A percentile compares a stretch with the other conserved stretches of the same genome.
These are phyloP conservation scores for Clavelina lepadiformis DNA, from an alignment of 23 tunicate species.

Conservation along the genomic window DNA sequence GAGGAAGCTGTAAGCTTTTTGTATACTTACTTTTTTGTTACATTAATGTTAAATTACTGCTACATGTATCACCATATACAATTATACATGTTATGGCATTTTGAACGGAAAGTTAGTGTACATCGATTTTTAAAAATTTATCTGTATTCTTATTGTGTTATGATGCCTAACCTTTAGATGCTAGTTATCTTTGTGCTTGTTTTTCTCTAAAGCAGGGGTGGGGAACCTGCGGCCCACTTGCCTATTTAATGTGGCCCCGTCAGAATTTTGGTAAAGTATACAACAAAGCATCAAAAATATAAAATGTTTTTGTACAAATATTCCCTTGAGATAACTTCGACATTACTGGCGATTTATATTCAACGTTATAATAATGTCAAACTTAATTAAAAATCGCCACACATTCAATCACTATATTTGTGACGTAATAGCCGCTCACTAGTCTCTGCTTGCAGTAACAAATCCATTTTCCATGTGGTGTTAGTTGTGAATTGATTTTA, in stretches of 20 bases:
- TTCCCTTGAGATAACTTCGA: background rate
- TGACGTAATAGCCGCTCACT: background rate
- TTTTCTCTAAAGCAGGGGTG: no score
- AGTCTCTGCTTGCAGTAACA: background rate
- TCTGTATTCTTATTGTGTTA: no score
- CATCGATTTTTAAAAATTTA: no score
- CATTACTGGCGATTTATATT: slow-evolving; percentile 1
- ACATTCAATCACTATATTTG: slow-evolving; percentile 1
- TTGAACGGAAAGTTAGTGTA: no score
- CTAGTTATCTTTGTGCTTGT: background rate
- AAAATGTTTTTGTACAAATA: background rate
- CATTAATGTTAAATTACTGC: background rate
- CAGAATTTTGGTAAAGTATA: no score
- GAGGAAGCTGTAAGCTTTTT: slow-evolving; percentile 4
- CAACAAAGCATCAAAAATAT: no score
- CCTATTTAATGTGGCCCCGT: no score
- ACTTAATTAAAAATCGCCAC: background rate
- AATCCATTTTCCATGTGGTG: slow-evolving; percentile 3
- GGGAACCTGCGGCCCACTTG: no score
- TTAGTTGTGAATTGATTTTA: background rate
- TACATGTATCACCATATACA: background rate
- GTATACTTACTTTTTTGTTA: background rate
- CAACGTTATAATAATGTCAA: background rate
- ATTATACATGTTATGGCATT: background rate
- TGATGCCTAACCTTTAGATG: slow-evolving; percentile 50